A percentile compares a stretch with the other conserved stretches of the same genome.
Evolutionary conservation across 2,888 invertebrate species (phyloP).

Genomic region (Microchrysa polita): DNA sequence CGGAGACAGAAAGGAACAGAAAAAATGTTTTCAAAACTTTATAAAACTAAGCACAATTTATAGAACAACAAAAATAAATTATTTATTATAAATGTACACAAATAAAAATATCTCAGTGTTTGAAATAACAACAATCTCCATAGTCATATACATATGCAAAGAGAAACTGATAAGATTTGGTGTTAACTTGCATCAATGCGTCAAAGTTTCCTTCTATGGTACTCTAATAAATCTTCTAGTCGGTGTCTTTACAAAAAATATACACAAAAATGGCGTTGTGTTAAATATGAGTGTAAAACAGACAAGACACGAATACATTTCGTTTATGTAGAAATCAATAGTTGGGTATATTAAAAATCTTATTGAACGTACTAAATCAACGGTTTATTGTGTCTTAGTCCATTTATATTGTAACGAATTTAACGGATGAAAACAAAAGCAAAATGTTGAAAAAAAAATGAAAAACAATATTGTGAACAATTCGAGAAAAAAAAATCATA

Average conservation of each 20-base stretch:
- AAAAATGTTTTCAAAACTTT: slow-evolving; percentile 1
- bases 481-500: neutral
- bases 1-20: slow-evolving; percentile 1
- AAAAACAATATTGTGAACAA: slow-evolving; percentile 20
- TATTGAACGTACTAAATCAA: slow-evolving; percentile 48
- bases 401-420: slow-evolving; percentile 65
- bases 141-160: too few relatives aligned
- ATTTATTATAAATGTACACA: slow-evolving; percentile 14
- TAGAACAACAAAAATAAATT: neutral
- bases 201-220: too few relatives aligned
- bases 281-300: slow-evolving; percentile 47
- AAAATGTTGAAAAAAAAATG: slow-evolving; percentile 50
- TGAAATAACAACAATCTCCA: neutral
- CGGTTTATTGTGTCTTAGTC: slow-evolving; percentile 64
- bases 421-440: slow-evolving; percentile 53
- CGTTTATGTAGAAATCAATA: slow-evolving; percentile 43
- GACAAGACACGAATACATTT: slow-evolving; percentile 34
- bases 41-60: slow-evolving; percentile 20
- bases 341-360: slow-evolving; percentile 47
- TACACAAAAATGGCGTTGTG: slow-evolving; percentile 32
- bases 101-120: slow-evolving; percentile 19
- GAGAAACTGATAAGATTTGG: too few relatives aligned
- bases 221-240: too few relatives aligned
- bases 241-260: slow-evolving; percentile 1
- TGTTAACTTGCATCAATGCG: too few relatives aligned